Conservation (phyloP, 2,113 vertebrate species). For the Otus sunia region DNA sequence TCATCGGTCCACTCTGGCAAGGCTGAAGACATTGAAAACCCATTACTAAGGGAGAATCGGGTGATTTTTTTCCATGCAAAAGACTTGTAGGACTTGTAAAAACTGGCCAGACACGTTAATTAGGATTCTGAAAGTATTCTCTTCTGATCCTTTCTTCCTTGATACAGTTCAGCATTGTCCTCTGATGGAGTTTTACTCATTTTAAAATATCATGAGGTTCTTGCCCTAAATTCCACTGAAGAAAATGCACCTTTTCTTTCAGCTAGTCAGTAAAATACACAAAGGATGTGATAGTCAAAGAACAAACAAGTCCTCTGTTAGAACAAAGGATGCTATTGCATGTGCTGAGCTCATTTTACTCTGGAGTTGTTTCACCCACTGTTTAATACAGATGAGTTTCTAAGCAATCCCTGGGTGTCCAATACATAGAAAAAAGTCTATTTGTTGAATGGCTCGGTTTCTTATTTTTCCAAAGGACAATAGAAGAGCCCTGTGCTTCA, state of each 20-base stretch:
- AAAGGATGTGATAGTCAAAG: background rate
- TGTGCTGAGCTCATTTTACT: background rate
- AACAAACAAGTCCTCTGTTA: background rate
- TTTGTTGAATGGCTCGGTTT: background rate
- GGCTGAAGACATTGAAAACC: background rate
- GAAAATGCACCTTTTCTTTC: background rate
- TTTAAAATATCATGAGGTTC: background rate
- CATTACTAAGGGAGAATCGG: background rate
- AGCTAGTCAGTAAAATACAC: background rate
- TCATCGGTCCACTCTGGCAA: background rate
- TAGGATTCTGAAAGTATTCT: background rate
- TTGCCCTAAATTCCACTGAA: background rate
- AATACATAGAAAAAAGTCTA: background rate
- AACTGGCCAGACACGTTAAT: background rate
- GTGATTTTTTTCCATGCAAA: background rate
- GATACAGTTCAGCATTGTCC: background rate
- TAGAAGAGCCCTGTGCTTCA: background rate
- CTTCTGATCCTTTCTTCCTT: background rate
- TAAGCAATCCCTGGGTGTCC: background rate
- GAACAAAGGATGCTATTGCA: background rate
- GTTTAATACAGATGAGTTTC: background rate
- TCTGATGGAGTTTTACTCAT: background rate
- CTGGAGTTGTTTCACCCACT: background rate
- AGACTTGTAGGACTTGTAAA: background rate
- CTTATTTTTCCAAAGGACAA: background rate